Evolutionary conservation across 2,888 invertebrate species (phyloP).

Genomic region (Ecdyonurus torrentis): DNA sequence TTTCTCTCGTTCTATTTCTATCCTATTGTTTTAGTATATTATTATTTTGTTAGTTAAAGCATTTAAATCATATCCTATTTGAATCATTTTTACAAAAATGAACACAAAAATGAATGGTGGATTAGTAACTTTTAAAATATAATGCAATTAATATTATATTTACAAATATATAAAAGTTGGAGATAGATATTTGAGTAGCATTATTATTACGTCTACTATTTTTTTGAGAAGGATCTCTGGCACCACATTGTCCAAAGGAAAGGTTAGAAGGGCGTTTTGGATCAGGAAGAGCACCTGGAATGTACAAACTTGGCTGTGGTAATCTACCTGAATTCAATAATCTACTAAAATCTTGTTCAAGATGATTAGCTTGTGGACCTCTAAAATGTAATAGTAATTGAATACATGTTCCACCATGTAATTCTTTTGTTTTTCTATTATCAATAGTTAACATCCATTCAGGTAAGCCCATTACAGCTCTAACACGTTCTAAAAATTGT

Average conservation of each 20-base stretch:
- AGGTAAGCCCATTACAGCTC: slow-evolving; percentile 68
- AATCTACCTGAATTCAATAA: slow-evolving; percentile 57
- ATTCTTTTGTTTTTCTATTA: slow-evolving; percentile 54
- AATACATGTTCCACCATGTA: slow-evolving; percentile 64
- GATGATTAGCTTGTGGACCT: slow-evolving; percentile 43
- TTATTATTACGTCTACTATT: background rate
- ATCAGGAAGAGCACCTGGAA: slow-evolving; percentile 55
- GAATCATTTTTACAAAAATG: too few relatives aligned
- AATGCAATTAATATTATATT: too few relatives aligned
- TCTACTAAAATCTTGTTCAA: slow-evolving; percentile 65
- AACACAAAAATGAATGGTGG: too few relatives aligned
- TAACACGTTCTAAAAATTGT: slow-evolving; percentile 66
- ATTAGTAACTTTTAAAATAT: too few relatives aligned
- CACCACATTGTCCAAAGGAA: slow-evolving; percentile 60
- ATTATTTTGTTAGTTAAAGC: too few relatives aligned
- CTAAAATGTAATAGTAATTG: slow-evolving; percentile 77
- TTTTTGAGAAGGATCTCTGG: background rate
- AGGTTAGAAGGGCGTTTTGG: slow-evolving; percentile 49
- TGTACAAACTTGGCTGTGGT: slow-evolving; percentile 54
- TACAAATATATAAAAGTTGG: too few relatives aligned
- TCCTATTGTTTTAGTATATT: too few relatives aligned
- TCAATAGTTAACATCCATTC: slow-evolving; percentile 83
- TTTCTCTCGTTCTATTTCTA: too few relatives aligned
- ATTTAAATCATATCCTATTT: too few relatives aligned
- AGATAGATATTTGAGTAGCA: background rate